These are phyloP conservation scores for Cryptus viduatorius DNA, from an alignment of 2,888 invertebrate species.

Conservation along the genomic window DNA sequence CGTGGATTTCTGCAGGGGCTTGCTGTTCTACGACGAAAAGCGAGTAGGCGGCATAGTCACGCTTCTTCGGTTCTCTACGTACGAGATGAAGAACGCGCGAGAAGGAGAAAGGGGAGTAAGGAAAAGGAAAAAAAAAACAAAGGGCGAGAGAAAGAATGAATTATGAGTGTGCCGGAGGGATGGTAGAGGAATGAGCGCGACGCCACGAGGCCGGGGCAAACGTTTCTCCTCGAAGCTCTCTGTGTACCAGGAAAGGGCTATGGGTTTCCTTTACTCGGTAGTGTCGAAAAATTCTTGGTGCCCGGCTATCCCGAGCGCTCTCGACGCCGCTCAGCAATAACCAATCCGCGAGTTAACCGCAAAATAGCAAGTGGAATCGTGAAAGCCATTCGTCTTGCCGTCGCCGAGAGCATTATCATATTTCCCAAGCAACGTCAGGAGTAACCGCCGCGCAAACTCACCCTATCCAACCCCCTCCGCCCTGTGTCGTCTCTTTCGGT, in stretches of 20 bases:
- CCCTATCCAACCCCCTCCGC: slow-evolving; percentile 34
- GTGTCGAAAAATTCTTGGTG: slow-evolving; percentile 73
- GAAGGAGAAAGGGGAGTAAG: slow-evolving; percentile 32
- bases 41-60: slow-evolving; percentile 47
- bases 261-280: slow-evolving; percentile 11
- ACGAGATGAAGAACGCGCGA: slow-evolving; percentile 41
- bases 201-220: slow-evolving; percentile 44
- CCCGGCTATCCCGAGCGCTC: slow-evolving; percentile 63
- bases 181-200: slow-evolving; percentile 29
- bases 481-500: slow-evolving; percentile 45
- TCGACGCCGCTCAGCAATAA: slow-evolving; percentile 72
- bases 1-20: slow-evolving; percentile 13
- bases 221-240: not conserved
- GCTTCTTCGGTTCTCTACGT: slow-evolving; percentile 47
- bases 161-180: slow-evolving; percentile 67
- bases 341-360: slow-evolving; percentile 79
- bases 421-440: slow-evolving; percentile 75
- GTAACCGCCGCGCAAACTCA: slow-evolving; percentile 64
- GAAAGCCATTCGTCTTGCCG: slow-evolving; percentile 79
- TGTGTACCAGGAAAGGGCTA: not conserved
- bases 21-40: slow-evolving; percentile 44
- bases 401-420: slow-evolving; percentile 80
- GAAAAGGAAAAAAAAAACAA: slow-evolving; percentile 38
- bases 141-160: slow-evolving; percentile 70
- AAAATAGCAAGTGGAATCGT: slow-evolving; percentile 74